Base-by-base conservation (phyloP, 2,888 invertebrate genomes). In the Choristoneura rosaceana region DNA sequence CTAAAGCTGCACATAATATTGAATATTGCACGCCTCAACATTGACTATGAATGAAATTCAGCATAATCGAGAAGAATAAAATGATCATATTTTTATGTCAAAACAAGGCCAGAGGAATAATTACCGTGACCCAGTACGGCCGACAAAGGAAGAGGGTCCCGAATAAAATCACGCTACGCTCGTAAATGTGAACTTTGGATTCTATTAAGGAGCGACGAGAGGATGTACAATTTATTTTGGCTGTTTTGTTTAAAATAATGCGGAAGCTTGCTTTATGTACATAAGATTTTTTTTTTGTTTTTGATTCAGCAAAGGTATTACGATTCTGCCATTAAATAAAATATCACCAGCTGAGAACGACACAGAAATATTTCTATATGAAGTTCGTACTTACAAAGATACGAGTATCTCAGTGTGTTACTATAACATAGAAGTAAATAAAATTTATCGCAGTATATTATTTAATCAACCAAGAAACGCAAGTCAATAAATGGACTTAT, bases 141-240 rank as follows among this genome's bases (percentile, higher is more conserved):
- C 75, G 74, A 83, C 80, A 80, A 82, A 77, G 77, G 76, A 76
- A 75, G 76, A 78, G 71, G 66, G 58, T 60, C 63, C 69, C 79
- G 66, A 78, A 83, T 76, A 81, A 84, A 82, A 81, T 81, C 82
- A 83, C 80, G 81, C 80, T 78, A 79, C 33, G 68, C 68, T 68
- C 68, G 59, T 69, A 80, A 82, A 76, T 70, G 75, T 75, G 74
- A 85, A 85, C 80, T 84, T 84, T 83, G 83, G 84, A 83, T 73
- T 68, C 61, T 71, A 73, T 84, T 81, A 83, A 81, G 78, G 78
- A 78, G 76, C 77, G 79, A 80, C 81, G 83, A 76, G 77, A 77
- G 61, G 73, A 66, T 76, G 76, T 77, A 76, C 76, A 82, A 82
- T 76, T 75, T 75, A 76, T 73, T 76, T 69, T 55, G 10, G 17